These are phyloP conservation scores for Sterrhoptilus dennistouni DNA, from an alignment of 2,113 vertebrate genomes.

Conservation along the genomic window DNA sequence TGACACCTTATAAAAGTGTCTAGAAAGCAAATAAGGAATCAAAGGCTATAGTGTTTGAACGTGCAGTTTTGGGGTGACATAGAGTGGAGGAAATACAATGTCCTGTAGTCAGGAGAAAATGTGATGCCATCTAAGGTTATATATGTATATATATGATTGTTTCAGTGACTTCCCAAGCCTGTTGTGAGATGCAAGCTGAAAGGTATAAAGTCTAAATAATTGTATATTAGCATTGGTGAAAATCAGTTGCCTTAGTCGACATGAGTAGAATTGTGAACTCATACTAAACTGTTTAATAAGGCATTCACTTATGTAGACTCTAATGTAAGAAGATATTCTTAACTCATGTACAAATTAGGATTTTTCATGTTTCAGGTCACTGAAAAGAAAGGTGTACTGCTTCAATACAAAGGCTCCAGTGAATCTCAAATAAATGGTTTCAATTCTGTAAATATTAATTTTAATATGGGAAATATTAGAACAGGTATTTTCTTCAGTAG, in stretches of 20 bases:
- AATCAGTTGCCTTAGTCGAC: neutral
- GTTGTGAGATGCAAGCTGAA: rapidly evolving
- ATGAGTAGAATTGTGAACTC: neutral
- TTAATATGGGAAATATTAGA: neutral
- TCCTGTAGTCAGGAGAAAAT: neutral
- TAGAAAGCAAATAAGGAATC: neutral
- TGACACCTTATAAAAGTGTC: neutral
- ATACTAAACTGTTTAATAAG: neutral
- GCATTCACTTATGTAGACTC: neutral
- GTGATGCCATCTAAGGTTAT: neutral
- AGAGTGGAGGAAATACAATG: neutral
- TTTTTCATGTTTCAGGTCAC: neutral
- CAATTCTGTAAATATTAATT: neutral
- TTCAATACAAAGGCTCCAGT: neutral
- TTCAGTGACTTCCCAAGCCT: neutral
- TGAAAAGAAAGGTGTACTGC: neutral
- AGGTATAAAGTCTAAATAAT: neutral
- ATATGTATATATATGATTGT: neutral
- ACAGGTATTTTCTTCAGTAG: neutral
- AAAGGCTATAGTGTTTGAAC: neutral
- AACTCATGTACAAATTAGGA: neutral
- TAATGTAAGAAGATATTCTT: neutral
- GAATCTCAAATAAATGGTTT: neutral
- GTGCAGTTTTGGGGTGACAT: neutral
- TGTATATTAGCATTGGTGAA: neutral